These are phyloP conservation scores for Lates calcarifer DNA, from an alignment of 2,113 vertebrate species.

Conservation along the genomic window DNA sequence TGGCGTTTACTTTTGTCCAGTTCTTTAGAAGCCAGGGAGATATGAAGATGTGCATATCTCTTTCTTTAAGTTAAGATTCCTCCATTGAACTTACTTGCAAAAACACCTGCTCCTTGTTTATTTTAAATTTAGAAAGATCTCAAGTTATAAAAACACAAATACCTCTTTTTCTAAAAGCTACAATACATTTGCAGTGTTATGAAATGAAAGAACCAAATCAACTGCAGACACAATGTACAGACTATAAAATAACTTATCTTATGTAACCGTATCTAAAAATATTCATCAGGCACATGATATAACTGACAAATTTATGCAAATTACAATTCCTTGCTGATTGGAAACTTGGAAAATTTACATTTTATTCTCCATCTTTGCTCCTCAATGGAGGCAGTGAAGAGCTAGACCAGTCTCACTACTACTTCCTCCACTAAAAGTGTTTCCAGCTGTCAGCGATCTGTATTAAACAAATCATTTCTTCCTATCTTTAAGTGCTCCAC, in stretches of 20 bases:
- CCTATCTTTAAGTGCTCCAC: not conserved
- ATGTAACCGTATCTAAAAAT: not conserved
- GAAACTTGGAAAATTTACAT: not conserved
- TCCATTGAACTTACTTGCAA: not conserved
- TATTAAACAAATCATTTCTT: not conserved
- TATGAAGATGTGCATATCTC: not conserved
- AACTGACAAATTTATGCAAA: not conserved
- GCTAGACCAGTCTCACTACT: not conserved
- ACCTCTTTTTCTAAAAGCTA: not conserved
- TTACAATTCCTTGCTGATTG: not conserved
- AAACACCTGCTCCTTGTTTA: not conserved
- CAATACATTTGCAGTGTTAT: not conserved
- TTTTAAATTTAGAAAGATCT: not conserved
- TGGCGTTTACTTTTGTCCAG: constrained; percentile 23
- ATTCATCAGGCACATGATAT: not conserved
- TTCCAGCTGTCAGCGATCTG: constrained; percentile 1
- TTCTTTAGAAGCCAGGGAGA: not conserved
- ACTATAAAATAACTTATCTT: not conserved
- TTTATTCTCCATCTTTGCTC: not conserved
- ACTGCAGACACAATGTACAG: not conserved
- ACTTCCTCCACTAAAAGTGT: not conserved
- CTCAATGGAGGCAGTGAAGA: not conserved
- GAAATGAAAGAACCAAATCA: not conserved
- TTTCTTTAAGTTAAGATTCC: not conserved
- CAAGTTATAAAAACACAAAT: not conserved